A percentile compares a stretch with the other conserved stretches of the same genome.
phyloP scores from a whole-genome alignment of 2,797 vertebrate genomes.

The Paguma larvata region DNA sequence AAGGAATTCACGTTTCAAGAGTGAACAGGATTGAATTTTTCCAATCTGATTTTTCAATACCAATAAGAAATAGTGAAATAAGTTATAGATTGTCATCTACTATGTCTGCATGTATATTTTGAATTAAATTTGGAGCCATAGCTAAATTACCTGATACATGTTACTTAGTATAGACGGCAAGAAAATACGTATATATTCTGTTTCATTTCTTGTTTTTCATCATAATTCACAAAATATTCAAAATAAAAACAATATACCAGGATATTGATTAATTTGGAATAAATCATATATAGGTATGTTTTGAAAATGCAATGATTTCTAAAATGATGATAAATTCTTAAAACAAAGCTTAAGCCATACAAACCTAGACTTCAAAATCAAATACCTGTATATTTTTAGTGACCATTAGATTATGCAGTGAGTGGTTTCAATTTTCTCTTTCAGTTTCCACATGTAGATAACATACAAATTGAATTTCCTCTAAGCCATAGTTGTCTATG shows the following conservation, averaged over 20 bases:
- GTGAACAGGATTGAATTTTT: not conserved
- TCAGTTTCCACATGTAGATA: not conserved
- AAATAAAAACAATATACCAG: not conserved
- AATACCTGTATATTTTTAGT: not conserved
- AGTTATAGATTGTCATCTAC: not conserved
- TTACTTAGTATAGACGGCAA: not conserved
- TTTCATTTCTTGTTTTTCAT: not conserved
- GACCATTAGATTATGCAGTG: not conserved
- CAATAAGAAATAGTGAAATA: not conserved
- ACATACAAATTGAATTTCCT: constrained; percentile 35
- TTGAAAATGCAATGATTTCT: not conserved
- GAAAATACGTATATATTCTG: not conserved
- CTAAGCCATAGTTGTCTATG: not conserved
- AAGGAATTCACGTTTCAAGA: not conserved
- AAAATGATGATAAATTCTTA: not conserved
- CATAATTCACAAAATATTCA: not conserved
- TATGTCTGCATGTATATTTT: not conserved
- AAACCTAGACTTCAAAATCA: constrained; percentile 12
- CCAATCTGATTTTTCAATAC: not conserved
- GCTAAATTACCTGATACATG: not conserved
- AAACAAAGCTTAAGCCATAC: not conserved
- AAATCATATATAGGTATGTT: not conserved
- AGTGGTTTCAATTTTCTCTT: not conserved
- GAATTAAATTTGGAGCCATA: not conserved
- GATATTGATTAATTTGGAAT: not conserved